Conservation (phyloP, 37 sponge, comb jelly and placozoan genomes). For the Tethya wilhelma region DNA sequence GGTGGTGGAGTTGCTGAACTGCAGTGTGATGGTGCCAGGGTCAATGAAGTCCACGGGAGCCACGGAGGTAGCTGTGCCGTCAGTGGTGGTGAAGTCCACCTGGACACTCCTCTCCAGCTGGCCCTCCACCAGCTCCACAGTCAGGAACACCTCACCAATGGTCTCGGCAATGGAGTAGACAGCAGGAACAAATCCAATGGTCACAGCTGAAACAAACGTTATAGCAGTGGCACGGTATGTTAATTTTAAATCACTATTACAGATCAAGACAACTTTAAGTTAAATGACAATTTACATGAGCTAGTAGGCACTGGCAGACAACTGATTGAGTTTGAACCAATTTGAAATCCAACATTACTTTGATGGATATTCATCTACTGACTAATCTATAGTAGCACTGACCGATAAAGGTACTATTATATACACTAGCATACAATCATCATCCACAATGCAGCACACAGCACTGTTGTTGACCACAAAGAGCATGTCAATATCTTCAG, state of each 20-base stretch:
- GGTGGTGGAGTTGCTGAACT: not conserved
- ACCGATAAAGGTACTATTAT: too few relatives aligned
- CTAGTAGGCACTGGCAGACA: too few relatives aligned
- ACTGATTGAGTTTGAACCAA: too few relatives aligned
- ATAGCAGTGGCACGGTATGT: not conserved
- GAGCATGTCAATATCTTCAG: not conserved
- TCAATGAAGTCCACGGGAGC: not conserved
- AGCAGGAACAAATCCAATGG: constrained; percentile 15
- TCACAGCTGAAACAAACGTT: constrained; percentile 4
- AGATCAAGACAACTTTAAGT: too few relatives aligned
- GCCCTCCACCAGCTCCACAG: constrained; percentile 5
- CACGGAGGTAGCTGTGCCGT: constrained; percentile 39
- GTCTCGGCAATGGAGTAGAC: constrained; percentile 12
- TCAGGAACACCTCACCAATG: constrained; percentile 7
- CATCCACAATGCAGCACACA: constrained; percentile 29
- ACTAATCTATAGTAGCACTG: too few relatives aligned
- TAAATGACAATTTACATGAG: too few relatives aligned
- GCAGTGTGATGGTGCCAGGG: not conserved
- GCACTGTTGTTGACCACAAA: not conserved
- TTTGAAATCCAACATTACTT: too few relatives aligned
- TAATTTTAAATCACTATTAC: too few relatives aligned
- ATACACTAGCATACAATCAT: constrained; percentile 33
- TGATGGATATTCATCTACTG: too few relatives aligned
- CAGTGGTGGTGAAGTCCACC: constrained; percentile 27
- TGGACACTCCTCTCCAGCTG: constrained; percentile 6